phyloP scores from a whole-genome alignment of 2,797 vertebrate species.

The Percopsis omiscomaycus region DNA sequence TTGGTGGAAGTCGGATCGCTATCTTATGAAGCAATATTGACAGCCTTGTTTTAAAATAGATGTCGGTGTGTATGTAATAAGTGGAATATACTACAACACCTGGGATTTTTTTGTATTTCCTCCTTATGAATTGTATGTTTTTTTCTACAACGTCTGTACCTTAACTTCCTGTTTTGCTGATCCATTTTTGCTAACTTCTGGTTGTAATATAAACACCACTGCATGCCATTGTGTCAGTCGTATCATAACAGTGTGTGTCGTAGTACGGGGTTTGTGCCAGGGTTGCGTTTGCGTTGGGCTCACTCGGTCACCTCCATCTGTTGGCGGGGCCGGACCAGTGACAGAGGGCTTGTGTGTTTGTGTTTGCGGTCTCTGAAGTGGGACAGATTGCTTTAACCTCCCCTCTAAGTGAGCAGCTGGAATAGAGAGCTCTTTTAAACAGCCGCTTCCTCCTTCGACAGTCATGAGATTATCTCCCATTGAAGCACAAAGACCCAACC shows the following conservation, averaged over 20 bases:
- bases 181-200: background rate
- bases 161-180: too few species aligned
- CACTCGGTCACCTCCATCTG: constrained; percentile 61
- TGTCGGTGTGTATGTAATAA: background rate
- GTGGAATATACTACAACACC: too few species aligned
- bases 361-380: constrained; percentile 70
- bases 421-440: constrained; percentile 77
- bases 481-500: constrained; percentile 65
- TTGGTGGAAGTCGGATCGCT: background rate
- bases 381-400: constrained; percentile 79
- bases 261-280: background rate
- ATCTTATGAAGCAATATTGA: background rate
- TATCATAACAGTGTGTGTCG: constrained; percentile 11
- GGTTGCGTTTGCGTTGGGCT: constrained; percentile 49
- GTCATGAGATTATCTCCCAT: constrained; percentile 76
- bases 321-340: constrained; percentile 38
- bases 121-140: background rate
- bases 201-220: background rate
- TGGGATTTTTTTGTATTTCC: background rate
- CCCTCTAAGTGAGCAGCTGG: constrained; percentile 72
- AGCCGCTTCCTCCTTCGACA: constrained; percentile 71
- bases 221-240: constrained; percentile 7
- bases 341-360: constrained; percentile 35
- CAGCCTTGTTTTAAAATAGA: background rate
- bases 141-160: background rate